Evolutionary conservation across 2,113 vertebrate genomes (phyloP).

Genomic region (Chrysemys picta): DNA sequence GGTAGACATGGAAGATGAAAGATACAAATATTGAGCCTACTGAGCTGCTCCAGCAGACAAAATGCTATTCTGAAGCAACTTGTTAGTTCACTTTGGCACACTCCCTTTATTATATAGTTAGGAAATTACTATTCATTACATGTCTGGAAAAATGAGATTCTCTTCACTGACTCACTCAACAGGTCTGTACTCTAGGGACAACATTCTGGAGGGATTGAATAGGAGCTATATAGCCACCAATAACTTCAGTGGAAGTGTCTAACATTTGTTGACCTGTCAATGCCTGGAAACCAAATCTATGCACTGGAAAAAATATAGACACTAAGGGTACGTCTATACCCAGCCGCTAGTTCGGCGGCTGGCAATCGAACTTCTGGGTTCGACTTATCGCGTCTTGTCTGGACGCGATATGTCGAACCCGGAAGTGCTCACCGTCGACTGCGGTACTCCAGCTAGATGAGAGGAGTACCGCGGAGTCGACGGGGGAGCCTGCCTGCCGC

Average conservation of each 20-base stretch:
- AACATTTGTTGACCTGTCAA: not conserved
- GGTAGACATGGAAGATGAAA: not conserved
- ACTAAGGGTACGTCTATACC: too few relatives aligned
- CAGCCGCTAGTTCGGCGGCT: too few relatives aligned
- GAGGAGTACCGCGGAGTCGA: too few relatives aligned
- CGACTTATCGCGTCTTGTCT: too few relatives aligned
- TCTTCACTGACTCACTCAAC: not conserved
- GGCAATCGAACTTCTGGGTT: too few relatives aligned
- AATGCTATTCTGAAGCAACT: not conserved
- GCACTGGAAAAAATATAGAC: not conserved
- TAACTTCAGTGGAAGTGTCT: not conserved
- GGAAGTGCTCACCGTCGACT: too few relatives aligned
- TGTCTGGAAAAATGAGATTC: not conserved
- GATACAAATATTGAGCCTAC: not conserved
- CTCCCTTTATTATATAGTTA: not conserved
- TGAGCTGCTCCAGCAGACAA: slow-evolving; percentile 36
- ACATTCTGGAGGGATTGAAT: not conserved
- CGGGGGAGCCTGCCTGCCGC: too few relatives aligned
- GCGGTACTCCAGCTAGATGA: too few relatives aligned
- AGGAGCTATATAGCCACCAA: not conserved
- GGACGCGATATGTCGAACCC: too few relatives aligned
- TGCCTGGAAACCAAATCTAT: not conserved
- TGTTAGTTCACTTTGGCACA: not conserved
- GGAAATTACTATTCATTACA: not conserved
- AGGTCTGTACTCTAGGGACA: not conserved